phyloP scores from a whole-genome alignment of 92 coral and sea anemone species.

The Metridium senile region DNA sequence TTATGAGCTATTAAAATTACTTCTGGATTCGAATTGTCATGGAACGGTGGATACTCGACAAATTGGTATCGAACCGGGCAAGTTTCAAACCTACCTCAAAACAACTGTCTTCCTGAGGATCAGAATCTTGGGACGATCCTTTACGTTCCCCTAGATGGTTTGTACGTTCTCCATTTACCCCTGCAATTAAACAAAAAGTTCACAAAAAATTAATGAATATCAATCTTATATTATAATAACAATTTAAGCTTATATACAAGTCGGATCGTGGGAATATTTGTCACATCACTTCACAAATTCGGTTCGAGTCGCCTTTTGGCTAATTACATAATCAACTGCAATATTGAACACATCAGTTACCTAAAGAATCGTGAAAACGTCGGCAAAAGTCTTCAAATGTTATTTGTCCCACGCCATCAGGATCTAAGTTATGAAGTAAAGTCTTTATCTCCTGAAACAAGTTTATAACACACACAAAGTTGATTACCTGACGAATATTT shows the following conservation, averaged over 20 bases:
- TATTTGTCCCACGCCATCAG: constrained; percentile 86
- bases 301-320: neutral
- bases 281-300: neutral
- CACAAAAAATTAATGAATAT: neutral
- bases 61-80: neutral
- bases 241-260: neutral
- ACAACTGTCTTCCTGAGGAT: constrained; percentile 78
- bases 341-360: constrained; percentile 32
- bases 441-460: constrained; percentile 76
- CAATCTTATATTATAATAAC: too few relatives aligned
- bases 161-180: constrained; percentile 47
- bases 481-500: too few relatives aligned
- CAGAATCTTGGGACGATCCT: constrained; percentile 44
- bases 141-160: constrained; percentile 23
- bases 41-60: neutral
- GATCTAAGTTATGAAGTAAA: constrained; percentile 83
- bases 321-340: neutral
- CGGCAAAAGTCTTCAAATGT: constrained; percentile 89
- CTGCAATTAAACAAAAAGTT: constrained; percentile 9
- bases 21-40: too few relatives aligned
- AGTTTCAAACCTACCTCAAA: constrained; percentile 60
- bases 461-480: constrained; percentile 5
- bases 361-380: constrained; percentile 91
- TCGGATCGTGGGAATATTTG: neutral
- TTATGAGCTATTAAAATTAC: too few relatives aligned